Evolutionary conservation across 2,888 invertebrate genomes (phyloP).

Genomic region (Agrilus biguttatus): DNA sequence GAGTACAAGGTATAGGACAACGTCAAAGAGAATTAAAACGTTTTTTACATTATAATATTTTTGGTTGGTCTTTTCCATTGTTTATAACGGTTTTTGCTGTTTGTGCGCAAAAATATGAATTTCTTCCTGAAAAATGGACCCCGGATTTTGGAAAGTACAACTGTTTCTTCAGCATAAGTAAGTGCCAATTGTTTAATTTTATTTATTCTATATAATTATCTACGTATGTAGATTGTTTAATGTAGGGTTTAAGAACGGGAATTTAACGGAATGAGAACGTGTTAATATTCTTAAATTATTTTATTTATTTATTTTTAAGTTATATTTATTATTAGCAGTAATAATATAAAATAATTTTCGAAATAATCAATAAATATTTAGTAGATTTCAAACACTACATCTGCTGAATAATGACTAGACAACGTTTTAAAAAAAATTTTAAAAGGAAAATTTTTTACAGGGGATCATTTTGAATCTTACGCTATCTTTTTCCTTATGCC

Average conservation of each 20-base stretch:
- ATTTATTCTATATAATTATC: neutral
- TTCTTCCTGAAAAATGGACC: constrained; percentile 34
- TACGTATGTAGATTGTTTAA: neutral
- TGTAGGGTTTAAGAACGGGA: neutral
- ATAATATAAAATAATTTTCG: no score
- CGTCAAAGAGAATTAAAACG: constrained; percentile 36
- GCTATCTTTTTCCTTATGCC: constrained; percentile 28
- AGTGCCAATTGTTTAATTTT: neutral
- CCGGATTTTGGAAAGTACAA: constrained; percentile 44
- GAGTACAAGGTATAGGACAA: constrained; percentile 34
- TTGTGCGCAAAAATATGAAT: constrained; percentile 37
- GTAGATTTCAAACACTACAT: no score
- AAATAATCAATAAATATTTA: no score
- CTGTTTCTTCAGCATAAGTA: constrained; percentile 54
- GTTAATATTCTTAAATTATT: no score
- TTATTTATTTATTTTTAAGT: no score
- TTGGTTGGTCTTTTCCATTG: constrained; percentile 55
- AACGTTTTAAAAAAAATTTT: no score
- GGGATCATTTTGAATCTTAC: no score
- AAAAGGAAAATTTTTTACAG: no score
- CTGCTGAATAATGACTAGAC: no score
- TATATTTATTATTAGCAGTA: no score
- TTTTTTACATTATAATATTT: constrained; percentile 51
- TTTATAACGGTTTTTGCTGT: constrained; percentile 40
- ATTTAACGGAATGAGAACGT: no score